These are phyloP conservation scores for Phania funesta DNA, from an alignment of 2,888 invertebrate genomes.

Conservation along the genomic window DNA sequence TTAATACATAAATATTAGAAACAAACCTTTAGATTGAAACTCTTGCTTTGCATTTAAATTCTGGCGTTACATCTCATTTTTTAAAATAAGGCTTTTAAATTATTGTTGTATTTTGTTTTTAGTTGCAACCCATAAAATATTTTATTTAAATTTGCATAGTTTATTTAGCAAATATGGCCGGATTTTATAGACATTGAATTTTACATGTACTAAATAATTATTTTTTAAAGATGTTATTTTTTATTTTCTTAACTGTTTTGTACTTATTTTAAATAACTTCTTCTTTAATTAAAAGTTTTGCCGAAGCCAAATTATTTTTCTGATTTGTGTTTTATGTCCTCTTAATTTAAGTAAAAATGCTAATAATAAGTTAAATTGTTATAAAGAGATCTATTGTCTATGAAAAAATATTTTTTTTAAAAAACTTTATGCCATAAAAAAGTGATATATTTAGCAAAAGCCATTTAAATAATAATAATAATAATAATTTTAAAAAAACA, in stretches of 20 bases:
- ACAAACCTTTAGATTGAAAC: too few species aligned
- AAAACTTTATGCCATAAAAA: slow-evolving; percentile 48
- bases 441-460: slow-evolving; percentile 47
- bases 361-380: slow-evolving; percentile 53
- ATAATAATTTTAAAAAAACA: slow-evolving; percentile 25
- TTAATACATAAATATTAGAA: too few species aligned
- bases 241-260: slow-evolving; percentile 39
- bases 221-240: slow-evolving; percentile 31
- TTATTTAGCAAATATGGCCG: slow-evolving; percentile 58
- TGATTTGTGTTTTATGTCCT: background rate
- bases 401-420: slow-evolving; percentile 45
- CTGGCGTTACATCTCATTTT: too few species aligned
- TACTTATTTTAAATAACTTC: slow-evolving; percentile 45
- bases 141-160: slow-evolving; percentile 10
- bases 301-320: slow-evolving; percentile 20
- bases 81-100: background rate
- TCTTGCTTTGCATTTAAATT: too few species aligned
- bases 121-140: background rate
- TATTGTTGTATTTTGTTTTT: background rate
- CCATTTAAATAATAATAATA: slow-evolving; percentile 10
- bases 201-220: slow-evolving; percentile 25
- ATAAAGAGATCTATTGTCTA: slow-evolving; percentile 59
- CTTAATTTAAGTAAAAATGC: slow-evolving; percentile 56
- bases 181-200: slow-evolving; percentile 46
- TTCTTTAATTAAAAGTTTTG: slow-evolving; percentile 6